phyloP scores from a whole-genome alignment of 2,113 vertebrate species.

The Bos javanicus region DNA sequence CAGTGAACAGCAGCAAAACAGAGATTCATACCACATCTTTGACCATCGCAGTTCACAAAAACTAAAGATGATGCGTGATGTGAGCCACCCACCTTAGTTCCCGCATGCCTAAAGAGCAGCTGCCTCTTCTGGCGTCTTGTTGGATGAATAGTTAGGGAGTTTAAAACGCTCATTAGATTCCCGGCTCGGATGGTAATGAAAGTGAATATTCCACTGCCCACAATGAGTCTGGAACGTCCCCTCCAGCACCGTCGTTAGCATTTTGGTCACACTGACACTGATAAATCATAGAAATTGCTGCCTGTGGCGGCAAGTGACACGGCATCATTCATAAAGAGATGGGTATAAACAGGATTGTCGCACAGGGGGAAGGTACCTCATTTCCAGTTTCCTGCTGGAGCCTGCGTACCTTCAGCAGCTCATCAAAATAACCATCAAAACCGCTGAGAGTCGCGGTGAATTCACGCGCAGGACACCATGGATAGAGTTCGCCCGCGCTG shows the following conservation, averaged over 20 bases:
- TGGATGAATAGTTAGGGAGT: constrained; percentile 34
- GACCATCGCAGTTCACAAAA: constrained; percentile 13
- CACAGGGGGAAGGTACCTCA: constrained; percentile 64
- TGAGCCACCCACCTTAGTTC: neutral
- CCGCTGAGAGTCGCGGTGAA: neutral
- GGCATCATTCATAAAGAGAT: constrained; percentile 64
- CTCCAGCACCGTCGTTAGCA: neutral
- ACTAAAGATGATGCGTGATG: neutral
- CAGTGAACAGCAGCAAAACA: neutral
- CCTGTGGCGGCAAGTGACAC: neutral
- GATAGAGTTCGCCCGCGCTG: constrained; percentile 37
- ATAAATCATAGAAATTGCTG: constrained; percentile 63
- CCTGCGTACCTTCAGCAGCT: constrained; percentile 51
- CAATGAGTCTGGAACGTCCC: neutral
- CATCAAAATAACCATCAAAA: constrained; percentile 72
- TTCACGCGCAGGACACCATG: neutral
- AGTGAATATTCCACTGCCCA: neutral
- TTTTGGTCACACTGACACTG: constrained; percentile 49
- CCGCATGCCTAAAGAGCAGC: neutral
- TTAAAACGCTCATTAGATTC: constrained; percentile 40
- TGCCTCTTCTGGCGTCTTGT: neutral
- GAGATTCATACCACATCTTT: neutral
- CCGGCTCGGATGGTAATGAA: neutral
- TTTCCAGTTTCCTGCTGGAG: constrained; percentile 70
- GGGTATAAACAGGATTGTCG: constrained; percentile 13